Conservation (phyloP, 2,888 invertebrate genomes). For the Caenorhabditis wallacei region DNA sequence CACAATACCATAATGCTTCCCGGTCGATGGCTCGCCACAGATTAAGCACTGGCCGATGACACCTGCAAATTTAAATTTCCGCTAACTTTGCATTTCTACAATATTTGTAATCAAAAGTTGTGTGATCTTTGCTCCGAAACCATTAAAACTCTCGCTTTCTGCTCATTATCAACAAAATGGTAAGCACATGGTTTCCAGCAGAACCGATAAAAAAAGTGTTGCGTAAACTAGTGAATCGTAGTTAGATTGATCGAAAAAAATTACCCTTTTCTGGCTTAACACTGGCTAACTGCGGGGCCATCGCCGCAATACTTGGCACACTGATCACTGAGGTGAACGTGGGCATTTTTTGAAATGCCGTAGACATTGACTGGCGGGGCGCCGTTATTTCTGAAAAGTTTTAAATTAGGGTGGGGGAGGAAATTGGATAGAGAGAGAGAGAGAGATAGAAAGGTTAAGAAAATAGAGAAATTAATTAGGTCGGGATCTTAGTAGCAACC, state of each 20-base stretch:
- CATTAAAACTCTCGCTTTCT: conserved; percentile 10
- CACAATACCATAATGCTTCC: conserved; percentile 82
- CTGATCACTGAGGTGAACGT: conserved; percentile 58
- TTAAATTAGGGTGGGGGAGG: too few species aligned
- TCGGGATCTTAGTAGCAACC: too few species aligned
- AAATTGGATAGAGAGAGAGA: neutral
- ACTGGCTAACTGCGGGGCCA: conserved; percentile 28
- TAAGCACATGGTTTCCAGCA: conserved; percentile 13
- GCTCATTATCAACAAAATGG: conserved; percentile 9
- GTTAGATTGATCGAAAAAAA: neutral
- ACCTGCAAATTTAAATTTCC: conserved; percentile 53
- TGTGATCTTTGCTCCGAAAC: conserved; percentile 19
- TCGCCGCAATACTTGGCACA: conserved; percentile 46
- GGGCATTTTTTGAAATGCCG: conserved; percentile 56
- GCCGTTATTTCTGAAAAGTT: conserved; percentile 39
- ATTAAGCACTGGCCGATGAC: conserved; percentile 76
- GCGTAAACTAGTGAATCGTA: conserved; percentile 2
- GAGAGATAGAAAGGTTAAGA: neutral
- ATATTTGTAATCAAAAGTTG: conserved; percentile 16
- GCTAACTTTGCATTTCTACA: neutral
- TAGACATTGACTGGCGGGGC: conserved; percentile 52
- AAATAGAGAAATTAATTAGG: too few species aligned
- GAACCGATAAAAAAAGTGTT: neutral
- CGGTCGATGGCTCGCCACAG: conserved; percentile 78
- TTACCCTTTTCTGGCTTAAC: conserved; percentile 50